A percentile compares a stretch with the other conserved stretches of the same genome.
These are phyloP conservation scores for Montipora cactus DNA, from an alignment of 64 coral and sea anemone species.

Conservation along the genomic window DNA sequence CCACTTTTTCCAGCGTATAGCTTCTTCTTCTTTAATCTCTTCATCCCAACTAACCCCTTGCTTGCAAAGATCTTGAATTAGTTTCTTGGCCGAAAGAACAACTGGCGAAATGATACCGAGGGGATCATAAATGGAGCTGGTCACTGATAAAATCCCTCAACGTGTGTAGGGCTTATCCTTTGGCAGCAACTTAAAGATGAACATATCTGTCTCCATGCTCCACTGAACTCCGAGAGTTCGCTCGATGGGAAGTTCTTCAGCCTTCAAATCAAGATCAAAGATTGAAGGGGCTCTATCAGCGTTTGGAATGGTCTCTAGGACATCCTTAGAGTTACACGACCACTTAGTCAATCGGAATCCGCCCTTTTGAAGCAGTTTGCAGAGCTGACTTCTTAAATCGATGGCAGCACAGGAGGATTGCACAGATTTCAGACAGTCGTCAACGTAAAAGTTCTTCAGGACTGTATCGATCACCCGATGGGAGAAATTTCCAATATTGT, in stretches of 20 bases:
- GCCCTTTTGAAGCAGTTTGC: slow-evolving; percentile 18
- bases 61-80: too few relatives aligned
- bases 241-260: slow-evolving; percentile 33
- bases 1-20: neutral
- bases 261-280: slow-evolving; percentile 18
- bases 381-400: slow-evolving; percentile 12
- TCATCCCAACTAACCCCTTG: too few relatives aligned
- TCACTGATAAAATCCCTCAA: too few relatives aligned
- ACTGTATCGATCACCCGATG: slow-evolving; percentile 7
- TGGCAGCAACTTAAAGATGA: too few relatives aligned
- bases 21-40: too few relatives aligned
- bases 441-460: slow-evolving; percentile 33
- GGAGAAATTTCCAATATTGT: slow-evolving; percentile 14
- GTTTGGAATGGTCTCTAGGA: slow-evolving; percentile 29
- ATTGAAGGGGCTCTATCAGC: slow-evolving; percentile 27
- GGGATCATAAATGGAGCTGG: too few relatives aligned
- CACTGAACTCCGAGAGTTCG: slow-evolving; percentile 58
- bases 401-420: neutral
- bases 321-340: neutral
- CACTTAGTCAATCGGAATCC: slow-evolving; percentile 36
- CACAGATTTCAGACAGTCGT: slow-evolving; percentile 53
- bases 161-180: too few relatives aligned
- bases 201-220: neutral
- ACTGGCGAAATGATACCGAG: too few relatives aligned
- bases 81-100: too few relatives aligned